phyloP scores from a whole-genome alignment of 2,113 vertebrate species.

The Channa maculata region DNA sequence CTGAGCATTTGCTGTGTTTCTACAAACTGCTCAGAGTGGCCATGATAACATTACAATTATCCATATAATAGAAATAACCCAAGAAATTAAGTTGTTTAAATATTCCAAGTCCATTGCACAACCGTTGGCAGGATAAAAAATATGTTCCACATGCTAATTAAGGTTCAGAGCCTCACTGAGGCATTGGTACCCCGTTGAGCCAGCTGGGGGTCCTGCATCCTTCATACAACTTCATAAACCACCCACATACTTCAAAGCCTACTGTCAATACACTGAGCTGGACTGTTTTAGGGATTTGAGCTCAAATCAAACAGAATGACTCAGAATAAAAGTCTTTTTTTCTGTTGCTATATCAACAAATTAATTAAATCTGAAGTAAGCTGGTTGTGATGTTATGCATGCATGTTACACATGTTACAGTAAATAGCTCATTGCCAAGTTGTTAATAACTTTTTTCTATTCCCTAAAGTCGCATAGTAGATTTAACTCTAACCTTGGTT shows the following conservation, averaged over 20 bases:
- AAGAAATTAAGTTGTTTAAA: not conserved
- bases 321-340: constrained; percentile 10
- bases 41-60: no score
- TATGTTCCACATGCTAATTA: constrained; percentile 6
- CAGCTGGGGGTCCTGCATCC: constrained; percentile 21
- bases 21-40: no score
- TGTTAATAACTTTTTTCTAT: no score
- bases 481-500: not conserved
- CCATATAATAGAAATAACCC: no score
- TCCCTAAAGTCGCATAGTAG: no score
- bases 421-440: no score
- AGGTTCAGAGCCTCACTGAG: not conserved
- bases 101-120: constrained; percentile 3
- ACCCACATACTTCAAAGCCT: constrained; percentile 52
- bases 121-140: constrained; percentile 2
- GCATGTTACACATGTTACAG: no score
- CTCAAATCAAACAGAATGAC: constrained; percentile 21
- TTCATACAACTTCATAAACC: constrained; percentile 15
- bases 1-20: no score
- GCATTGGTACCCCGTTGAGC: constrained; percentile 16
- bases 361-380: not conserved
- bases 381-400: no score
- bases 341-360: constrained; percentile 6
- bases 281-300: constrained; percentile 4
- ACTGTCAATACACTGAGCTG: constrained; percentile 20